Conservation (phyloP, 1,140 invertebrate species). For the Drosophila sturtevanti region DNA sequence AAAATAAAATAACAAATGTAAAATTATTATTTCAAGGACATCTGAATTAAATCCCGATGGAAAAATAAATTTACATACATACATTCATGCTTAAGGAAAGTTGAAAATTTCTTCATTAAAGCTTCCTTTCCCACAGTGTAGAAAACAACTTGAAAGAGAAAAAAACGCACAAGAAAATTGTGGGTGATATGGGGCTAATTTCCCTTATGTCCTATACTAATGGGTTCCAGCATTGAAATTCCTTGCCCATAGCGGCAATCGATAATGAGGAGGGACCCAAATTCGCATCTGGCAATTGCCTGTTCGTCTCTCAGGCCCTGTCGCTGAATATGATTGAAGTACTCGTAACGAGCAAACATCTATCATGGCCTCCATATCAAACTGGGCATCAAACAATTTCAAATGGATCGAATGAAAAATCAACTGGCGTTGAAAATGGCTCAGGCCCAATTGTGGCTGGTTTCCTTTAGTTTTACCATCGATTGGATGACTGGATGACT, state of each 20-base stretch:
- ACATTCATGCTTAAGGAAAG: no score
- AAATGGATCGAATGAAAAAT: constrained; percentile 81
- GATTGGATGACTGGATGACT: constrained; percentile 4
- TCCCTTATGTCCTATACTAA: not conserved
- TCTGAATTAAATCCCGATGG: no score
- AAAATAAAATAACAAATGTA: no score
- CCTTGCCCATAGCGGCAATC: not conserved
- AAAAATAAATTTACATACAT: no score
- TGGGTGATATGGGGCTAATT: not conserved
- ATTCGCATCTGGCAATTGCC: not conserved
- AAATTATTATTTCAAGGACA: no score
- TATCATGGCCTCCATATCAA: constrained; percentile 78
- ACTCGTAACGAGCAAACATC: constrained; percentile 70
- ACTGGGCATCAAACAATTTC: constrained; percentile 78
- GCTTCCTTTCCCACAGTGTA: no score
- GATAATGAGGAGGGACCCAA: constrained; percentile 11
- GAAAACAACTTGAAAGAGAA: no score
- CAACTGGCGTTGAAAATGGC: constrained; percentile 66
- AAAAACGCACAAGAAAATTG: not conserved
- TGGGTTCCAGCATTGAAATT: not conserved
- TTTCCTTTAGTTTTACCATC: not conserved
- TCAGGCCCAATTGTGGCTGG: constrained; percentile 60
- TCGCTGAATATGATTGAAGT: constrained; percentile 77
- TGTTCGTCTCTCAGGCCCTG: constrained; percentile 18
- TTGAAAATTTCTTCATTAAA: no score